Percentiles rank a stretch among this genome's conserved stretches.
Evolutionary conservation across 2,113 vertebrate genomes (phyloP).

Genomic region (Elephantulus edwardii): DNA sequence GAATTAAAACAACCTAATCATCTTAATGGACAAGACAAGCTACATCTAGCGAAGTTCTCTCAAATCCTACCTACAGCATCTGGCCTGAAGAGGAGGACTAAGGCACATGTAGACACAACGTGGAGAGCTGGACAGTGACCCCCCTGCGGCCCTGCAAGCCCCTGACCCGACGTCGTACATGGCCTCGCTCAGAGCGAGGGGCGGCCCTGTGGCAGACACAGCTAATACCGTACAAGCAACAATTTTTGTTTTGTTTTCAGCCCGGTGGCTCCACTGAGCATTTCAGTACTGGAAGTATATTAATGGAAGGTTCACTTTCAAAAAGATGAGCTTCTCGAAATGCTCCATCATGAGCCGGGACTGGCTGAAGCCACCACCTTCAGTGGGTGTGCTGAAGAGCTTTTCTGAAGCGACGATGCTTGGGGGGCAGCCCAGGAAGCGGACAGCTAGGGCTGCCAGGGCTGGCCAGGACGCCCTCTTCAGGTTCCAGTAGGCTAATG

Average conservation of each 20-base stretch:
- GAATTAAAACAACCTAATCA: constrained; percentile 84
- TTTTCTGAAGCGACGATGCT: constrained; percentile 94
- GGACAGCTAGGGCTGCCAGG: constrained; percentile 93
- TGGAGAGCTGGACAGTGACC: constrained; percentile 79
- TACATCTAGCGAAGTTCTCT: constrained; percentile 77
- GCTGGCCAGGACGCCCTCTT: constrained; percentile 95
- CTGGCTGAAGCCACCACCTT: constrained; percentile 91
- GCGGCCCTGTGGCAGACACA: constrained; percentile 61
- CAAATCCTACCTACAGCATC: constrained; percentile 78
- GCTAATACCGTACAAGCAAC: constrained; percentile 77
- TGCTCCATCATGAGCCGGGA: constrained; percentile 93
- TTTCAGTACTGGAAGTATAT: constrained; percentile 98
- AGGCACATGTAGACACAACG: constrained; percentile 92
- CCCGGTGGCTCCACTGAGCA: constrained; percentile 73
- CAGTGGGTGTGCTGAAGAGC: constrained; percentile 93
- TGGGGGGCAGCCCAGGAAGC: constrained; percentile 96
- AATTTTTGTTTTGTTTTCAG: not conserved
- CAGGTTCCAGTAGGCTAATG: constrained; percentile 97
- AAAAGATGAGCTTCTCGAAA: constrained; percentile 95
- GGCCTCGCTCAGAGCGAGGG: constrained; percentile 77
- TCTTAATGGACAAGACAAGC: constrained; percentile 78
- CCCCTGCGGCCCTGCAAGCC: constrained; percentile 78
- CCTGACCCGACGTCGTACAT: constrained; percentile 81
- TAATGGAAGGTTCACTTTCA: constrained; percentile 98
- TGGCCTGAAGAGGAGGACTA: constrained; percentile 90